phyloP scores from a whole-genome alignment of 2,797 vertebrate genomes.

The Chelon auratus region DNA sequence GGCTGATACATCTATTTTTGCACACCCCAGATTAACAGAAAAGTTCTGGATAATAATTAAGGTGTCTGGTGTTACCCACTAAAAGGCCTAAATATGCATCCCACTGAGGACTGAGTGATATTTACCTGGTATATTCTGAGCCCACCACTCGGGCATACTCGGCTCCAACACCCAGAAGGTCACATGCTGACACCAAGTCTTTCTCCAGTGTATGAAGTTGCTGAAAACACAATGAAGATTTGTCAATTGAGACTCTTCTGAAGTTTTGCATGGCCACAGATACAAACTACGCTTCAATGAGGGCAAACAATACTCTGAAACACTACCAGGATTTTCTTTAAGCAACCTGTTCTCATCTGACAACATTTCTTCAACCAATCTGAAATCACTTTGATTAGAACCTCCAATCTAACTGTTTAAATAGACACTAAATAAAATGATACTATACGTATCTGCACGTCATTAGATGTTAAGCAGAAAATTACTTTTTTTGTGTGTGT shows the following conservation, averaged over 20 bases:
- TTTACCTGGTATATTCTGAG: conserved; percentile 96
- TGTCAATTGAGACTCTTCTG: neutral
- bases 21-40: neutral
- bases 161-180: conserved; percentile 95
- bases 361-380: too few species aligned
- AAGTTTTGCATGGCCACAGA: neutral
- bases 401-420: too few species aligned
- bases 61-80: fast-evolving
- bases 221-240: conserved; percentile 73
- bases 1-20: neutral
- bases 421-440: too few species aligned
- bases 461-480: too few species aligned
- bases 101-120: neutral
- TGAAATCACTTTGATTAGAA: too few species aligned
- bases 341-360: neutral
- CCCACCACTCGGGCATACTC: conserved; percentile 98
- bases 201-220: conserved; percentile 99
- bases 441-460: too few species aligned
- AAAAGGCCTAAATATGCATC: neutral
- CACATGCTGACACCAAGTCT: conserved; percentile 97
- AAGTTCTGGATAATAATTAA: neutral
- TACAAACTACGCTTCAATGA: neutral
- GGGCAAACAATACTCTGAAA: neutral
- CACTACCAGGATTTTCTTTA: neutral
- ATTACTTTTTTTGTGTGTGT: too few species aligned